Base-by-base conservation (phyloP, 2,888 invertebrate species). In the Caenorhabditis auriculariae region DNA sequence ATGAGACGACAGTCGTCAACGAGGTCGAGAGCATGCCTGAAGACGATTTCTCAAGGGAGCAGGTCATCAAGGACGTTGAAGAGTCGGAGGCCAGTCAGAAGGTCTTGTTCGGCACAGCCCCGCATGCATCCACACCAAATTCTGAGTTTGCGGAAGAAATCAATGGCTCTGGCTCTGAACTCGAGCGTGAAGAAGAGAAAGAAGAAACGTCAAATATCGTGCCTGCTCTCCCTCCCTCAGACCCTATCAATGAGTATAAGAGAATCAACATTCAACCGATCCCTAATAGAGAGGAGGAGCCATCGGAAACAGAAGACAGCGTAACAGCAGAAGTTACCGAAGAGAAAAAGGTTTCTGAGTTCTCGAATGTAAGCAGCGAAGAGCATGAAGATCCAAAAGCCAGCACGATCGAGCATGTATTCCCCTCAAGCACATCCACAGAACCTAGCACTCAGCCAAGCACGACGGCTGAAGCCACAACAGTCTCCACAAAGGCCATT, bases 281-380 rank as follows among this genome's bases (percentile, higher is more conserved):
- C 29, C 23, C 57, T 23, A 57, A 53, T 45, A 32, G 42, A 32
- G 50, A 17, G 21, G 19, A 15, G 24, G 27, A 28, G 41, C 51
- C 51, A 37, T 35, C 46, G 42, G 19, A 42, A 4, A 32, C 19
- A 21, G 12, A 42, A 17, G 37, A 7, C 12, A 26, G 26, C 27
- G 38, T 17, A 24, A 27, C 19, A 28, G 26, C 44, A 23, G 24
- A 3, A 26, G 44, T 26, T 43, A 44, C 28, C 27, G 44, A 32
- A 23, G 35, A 37, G 28, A 43, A 35, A 24, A 29, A 39, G 4
- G 38, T 42, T 32, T n/a, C n/a, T n/a, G n/a, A n/a, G 26, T 29
- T 29, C 29, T 9, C 46, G 26, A n/a, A 26, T 21, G 26, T 27
- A 46, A 19, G 17, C 29, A 27, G 28, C 21, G 46, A 7, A 9